A percentile compares a stretch with the other conserved stretches of the same genome.
Conservation (phyloP, 1,140 invertebrate species). For the Radopholus similis region DNA sequence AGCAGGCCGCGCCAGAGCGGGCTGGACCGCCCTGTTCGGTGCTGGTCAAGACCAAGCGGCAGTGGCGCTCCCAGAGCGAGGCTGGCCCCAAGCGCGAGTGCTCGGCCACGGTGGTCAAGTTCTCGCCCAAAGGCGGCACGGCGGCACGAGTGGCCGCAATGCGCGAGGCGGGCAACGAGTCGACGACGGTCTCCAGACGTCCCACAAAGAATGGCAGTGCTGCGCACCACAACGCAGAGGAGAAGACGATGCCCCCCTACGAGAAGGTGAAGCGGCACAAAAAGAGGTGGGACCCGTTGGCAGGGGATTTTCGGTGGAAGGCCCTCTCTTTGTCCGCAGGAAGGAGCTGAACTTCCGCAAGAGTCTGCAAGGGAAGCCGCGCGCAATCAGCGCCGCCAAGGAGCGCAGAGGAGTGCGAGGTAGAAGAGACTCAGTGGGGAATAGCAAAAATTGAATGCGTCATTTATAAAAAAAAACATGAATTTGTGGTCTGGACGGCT, state of each 20-base stretch:
- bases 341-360: conserved; percentile 55
- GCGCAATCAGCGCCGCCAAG: conserved; percentile 59
- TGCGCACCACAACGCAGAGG: no score
- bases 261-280: conserved; percentile 59
- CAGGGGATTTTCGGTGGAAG: not conserved
- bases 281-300: conserved; percentile 29
- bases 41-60: conserved; percentile 2
- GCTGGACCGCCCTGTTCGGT: no score
- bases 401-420: conserved; percentile 52
- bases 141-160: not conserved
- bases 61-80: conserved; percentile 1
- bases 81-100: not conserved
- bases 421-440: no score
- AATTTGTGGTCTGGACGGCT: no score
- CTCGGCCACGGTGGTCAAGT: not conserved
- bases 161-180: not conserved
- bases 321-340: conserved; percentile 28
- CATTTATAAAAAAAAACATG: no score
- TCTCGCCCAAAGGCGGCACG: no score
- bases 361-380: conserved; percentile 57
- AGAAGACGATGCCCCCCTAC: conserved; percentile 31
- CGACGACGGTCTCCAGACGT: not conserved
- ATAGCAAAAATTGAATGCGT: no score
- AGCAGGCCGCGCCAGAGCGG: not conserved
- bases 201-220: not conserved